Conservation (phyloP, 2,888 invertebrate genomes). For the Cantharis rustica region DNA sequence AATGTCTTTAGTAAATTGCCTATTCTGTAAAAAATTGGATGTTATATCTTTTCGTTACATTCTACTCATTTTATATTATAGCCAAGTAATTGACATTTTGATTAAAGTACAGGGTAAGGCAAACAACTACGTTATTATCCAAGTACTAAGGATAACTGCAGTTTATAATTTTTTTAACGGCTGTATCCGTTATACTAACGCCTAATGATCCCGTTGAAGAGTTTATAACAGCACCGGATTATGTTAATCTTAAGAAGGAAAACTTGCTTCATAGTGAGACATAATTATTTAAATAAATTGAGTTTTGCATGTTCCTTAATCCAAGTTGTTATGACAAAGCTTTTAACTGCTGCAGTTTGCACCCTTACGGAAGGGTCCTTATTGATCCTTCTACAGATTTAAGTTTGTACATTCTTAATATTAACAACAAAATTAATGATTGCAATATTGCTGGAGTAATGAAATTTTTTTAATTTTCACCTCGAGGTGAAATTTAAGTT, state of each 20-base stretch:
- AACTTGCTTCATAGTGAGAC: not conserved
- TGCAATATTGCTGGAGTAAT: not conserved
- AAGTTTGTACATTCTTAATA: not conserved
- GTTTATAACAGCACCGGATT: not conserved
- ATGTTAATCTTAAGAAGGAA: not conserved
- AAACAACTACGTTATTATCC: not conserved
- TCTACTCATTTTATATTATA: not conserved
- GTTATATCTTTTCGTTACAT: not conserved
- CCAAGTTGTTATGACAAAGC: not conserved
- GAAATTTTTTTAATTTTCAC: not conserved
- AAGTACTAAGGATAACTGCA: not conserved
- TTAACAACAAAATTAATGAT: not conserved
- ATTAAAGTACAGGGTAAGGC: not conserved
- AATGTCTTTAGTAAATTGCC: conserved; percentile 12
- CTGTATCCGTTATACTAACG: not conserved
- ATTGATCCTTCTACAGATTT: no score
- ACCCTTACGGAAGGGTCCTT: no score
- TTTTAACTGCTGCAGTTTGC: not conserved
- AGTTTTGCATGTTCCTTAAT: not conserved
- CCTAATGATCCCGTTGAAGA: not conserved
- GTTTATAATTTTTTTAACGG: not conserved
- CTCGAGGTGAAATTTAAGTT: not conserved
- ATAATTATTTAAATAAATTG: not conserved
- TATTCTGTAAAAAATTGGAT: conserved; percentile 22
- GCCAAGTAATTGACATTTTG: not conserved